These are phyloP conservation scores for Rhabdomys pumilio DNA, from an alignment of 2,797 vertebrate genomes.

Conservation along the genomic window DNA sequence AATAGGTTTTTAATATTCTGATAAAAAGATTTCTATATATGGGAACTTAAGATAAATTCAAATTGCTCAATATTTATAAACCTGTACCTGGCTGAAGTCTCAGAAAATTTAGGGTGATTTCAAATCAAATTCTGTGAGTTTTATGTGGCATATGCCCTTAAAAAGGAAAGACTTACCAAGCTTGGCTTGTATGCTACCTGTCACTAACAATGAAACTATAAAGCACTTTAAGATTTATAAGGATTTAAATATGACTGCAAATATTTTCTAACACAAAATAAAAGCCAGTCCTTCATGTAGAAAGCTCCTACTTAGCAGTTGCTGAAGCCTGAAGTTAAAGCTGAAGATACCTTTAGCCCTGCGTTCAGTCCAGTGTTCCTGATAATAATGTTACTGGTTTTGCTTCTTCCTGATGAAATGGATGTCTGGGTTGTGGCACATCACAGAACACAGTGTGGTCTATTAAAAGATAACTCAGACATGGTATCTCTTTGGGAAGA, in stretches of 20 bases:
- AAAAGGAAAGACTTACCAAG: conserved; percentile 52
- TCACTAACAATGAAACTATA: background rate
- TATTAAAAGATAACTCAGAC: background rate
- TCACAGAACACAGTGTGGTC: background rate
- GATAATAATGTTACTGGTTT: conserved; percentile 36
- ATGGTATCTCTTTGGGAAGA: conserved; percentile 28
- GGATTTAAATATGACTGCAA: background rate
- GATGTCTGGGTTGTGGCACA: background rate
- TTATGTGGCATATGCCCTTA: conserved; percentile 49
- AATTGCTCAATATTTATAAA: conserved; percentile 31
- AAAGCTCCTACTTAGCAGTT: conserved; percentile 51
- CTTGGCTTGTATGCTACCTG: conserved; percentile 55
- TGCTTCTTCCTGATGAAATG: background rate
- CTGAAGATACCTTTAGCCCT: background rate
- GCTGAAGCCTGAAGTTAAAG: background rate
- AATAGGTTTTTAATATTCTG: conserved; percentile 19
- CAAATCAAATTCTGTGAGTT: conserved; percentile 21
- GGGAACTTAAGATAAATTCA: conserved; percentile 36
- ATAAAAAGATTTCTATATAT: conserved; percentile 37
- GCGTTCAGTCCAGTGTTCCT: background rate
- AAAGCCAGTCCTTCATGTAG: background rate
- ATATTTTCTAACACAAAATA: conserved; percentile 34
- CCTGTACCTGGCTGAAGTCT: conserved; percentile 1
- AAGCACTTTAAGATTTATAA: conserved; percentile 51
- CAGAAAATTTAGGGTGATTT: conserved; percentile 40